Percentiles rank a stretch among this genome's conserved stretches.
These are phyloP conservation scores for Leptinotarsa juncta DNA, from an alignment of 2,888 invertebrate species.

Conservation along the genomic window DNA sequence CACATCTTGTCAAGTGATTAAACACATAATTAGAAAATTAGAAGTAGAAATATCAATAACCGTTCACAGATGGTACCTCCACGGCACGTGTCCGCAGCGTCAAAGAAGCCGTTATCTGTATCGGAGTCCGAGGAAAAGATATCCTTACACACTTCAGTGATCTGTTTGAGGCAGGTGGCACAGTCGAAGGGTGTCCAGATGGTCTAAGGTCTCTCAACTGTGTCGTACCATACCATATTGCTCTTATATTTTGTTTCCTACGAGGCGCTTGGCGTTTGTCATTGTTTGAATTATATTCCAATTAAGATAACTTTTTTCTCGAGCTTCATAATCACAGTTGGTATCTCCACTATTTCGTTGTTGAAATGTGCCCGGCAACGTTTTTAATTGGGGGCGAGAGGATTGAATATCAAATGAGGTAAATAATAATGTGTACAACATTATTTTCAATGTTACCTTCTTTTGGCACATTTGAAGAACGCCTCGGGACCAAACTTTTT, in stretches of 20 bases:
- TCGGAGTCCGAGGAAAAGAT: constrained; percentile 28
- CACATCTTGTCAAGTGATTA: constrained; percentile 15
- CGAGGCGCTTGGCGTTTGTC: background rate
- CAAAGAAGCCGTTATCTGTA: constrained; percentile 42
- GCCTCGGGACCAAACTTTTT: too few species aligned
- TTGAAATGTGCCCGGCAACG: too few species aligned
- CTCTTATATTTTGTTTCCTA: constrained; percentile 33
- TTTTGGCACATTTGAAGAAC: too few species aligned
- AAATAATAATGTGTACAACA: too few species aligned
- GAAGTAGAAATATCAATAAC: constrained; percentile 25
- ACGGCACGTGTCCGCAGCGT: constrained; percentile 38
- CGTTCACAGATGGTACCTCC: constrained; percentile 11
- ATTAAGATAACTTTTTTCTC: background rate
- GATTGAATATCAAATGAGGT: too few species aligned
- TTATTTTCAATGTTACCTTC: too few species aligned
- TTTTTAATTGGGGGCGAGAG: too few species aligned
- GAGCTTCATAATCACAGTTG: too few species aligned
- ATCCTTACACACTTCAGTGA: constrained; percentile 41
- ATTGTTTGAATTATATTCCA: background rate
- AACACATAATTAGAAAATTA: constrained; percentile 28
- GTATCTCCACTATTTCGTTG: too few species aligned
- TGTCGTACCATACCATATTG: constrained; percentile 35
- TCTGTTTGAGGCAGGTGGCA: constrained; percentile 44
- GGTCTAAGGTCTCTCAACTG: constrained; percentile 32
- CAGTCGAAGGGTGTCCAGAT: constrained; percentile 38